A percentile compares a stretch with the other conserved stretches of the same genome.
These are phyloP conservation scores for Nasonia longicornis DNA, from an alignment of 1,140 invertebrate species.

Conservation along the genomic window DNA sequence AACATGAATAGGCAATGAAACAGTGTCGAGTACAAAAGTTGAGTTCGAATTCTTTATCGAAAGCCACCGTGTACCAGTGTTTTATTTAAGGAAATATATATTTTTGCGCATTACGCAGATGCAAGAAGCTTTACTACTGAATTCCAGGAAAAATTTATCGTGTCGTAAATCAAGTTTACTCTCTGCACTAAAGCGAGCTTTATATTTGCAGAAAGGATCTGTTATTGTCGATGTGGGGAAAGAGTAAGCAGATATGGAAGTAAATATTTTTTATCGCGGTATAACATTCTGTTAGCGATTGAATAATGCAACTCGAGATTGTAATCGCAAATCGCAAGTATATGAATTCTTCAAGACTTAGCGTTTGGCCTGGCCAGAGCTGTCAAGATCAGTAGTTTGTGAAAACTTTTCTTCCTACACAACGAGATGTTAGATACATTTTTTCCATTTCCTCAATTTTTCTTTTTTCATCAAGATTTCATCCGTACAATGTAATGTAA, in stretches of 20 bases:
- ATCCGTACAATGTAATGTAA: not conserved
- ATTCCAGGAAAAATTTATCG: constrained; percentile 29
- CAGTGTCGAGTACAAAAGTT: no score
- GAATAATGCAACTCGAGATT: not conserved
- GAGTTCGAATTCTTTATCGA: no score
- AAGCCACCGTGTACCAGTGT: not conserved
- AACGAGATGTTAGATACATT: no score
- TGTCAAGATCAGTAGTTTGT: no score
- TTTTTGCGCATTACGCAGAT: constrained; percentile 21
- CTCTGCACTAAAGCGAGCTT: constrained; percentile 18
- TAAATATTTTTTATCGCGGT: not conserved
- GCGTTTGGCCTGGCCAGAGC: no score
- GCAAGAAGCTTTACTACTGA: constrained; percentile 8
- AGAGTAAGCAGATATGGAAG: not conserved
- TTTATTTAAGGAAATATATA: constrained; percentile 4
- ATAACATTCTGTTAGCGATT: not conserved
- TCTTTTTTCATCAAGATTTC: not conserved
- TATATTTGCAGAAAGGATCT: constrained; percentile 32
- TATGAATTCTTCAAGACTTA: no score
- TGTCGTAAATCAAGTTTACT: constrained; percentile 30
- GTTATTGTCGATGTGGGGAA: constrained; percentile 18
- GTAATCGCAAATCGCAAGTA: not conserved
- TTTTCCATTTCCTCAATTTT: not conserved
- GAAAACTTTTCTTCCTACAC: no score
- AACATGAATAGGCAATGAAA: no score